Evolutionary conservation across 2,888 invertebrate species (phyloP), one percentile per base, ranked within the genome.

Genomic region (Ormyrus thymus): DNA sequence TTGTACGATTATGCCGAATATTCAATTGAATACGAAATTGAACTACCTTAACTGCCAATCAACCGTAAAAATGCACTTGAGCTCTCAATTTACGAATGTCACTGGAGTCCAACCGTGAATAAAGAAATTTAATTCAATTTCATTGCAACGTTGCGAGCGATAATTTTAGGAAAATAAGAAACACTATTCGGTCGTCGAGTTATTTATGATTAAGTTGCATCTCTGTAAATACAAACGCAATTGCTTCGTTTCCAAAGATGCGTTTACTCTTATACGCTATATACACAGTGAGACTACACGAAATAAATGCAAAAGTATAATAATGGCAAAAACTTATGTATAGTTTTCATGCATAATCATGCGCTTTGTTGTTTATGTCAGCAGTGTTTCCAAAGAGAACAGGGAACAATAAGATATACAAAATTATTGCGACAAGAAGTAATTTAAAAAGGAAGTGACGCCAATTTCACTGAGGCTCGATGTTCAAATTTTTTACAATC

Each of bases 101-200:
- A 71, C 77, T 77, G 58, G 55, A 71, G 56, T 65, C 81, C 83
- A 81, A 82, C 56, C 69, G 75, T 55, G 9, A 82, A 59, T 71
- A 11, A 78, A 81, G 64, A 78, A 81, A 62, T 53, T 71, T 76
- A 65, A 68, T 29, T 29, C 29, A 29, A 29, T 29, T 29, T 1
- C 29, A 29, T 29, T 29, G 29, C 29, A 29, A 29, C 29, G 1
- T 29, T 29, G 29, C 29, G 29, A 29, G 29, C 29, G 29, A 29
- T 29, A 29, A 29, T 29, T 29, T 29, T 29, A 29, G 29, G 29
- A 29, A 29, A 29, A 29, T 29, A 29, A 29, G 3, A 29, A 29
- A 29, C 29, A 29, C 8, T 46, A 7, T 76, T 68, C 51, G 3
- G n/a, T 55, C 29, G 15, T 50, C 45, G 56, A 64, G 62, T 56